phyloP scores from a whole-genome alignment of 2,113 vertebrate species.

The Percopsis transmontana region DNA sequence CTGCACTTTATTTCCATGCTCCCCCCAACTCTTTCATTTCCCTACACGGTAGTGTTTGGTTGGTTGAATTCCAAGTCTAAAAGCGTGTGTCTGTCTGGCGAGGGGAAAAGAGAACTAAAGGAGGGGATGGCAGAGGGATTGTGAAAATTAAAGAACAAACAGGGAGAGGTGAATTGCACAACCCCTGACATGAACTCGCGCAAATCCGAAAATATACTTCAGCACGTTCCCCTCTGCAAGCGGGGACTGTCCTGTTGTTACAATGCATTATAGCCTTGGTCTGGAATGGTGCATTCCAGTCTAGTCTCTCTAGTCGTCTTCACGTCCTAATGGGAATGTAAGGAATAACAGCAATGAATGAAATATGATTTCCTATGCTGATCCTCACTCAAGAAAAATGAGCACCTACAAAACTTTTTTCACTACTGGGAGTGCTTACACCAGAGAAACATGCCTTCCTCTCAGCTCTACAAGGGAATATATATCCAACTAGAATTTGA shows the following conservation, averaged over 20 bases:
- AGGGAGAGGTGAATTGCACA: slow-evolving; percentile 46
- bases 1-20: background rate
- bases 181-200: slow-evolving; percentile 21
- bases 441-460: slow-evolving; percentile 30
- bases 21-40: slow-evolving; percentile 3
- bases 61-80: slow-evolving; percentile 38
- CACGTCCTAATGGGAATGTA: slow-evolving; percentile 35
- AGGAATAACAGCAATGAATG: slow-evolving; percentile 29
- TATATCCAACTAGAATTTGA: slow-evolving; percentile 4
- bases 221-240: background rate
- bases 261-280: slow-evolving; percentile 14
- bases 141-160: slow-evolving; percentile 57
- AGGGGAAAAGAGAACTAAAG: slow-evolving; percentile 36
- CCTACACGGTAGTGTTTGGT: slow-evolving; percentile 29
- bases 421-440: slow-evolving; percentile 19
- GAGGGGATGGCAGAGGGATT: slow-evolving; percentile 24
- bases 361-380: slow-evolving; percentile 40
- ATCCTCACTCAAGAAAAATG: slow-evolving; percentile 30
- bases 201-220: slow-evolving; percentile 11
- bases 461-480: slow-evolving; percentile 17
- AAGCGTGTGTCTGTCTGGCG: slow-evolving; percentile 18
- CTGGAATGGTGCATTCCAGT: slow-evolving; percentile 36
- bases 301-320: slow-evolving; percentile 17
- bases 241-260: slow-evolving; percentile 11
- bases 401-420: background rate